These are phyloP conservation scores for Aradophagus sp. DNA, from an alignment of 1,140 invertebrate species.

Conservation along the genomic window DNA sequence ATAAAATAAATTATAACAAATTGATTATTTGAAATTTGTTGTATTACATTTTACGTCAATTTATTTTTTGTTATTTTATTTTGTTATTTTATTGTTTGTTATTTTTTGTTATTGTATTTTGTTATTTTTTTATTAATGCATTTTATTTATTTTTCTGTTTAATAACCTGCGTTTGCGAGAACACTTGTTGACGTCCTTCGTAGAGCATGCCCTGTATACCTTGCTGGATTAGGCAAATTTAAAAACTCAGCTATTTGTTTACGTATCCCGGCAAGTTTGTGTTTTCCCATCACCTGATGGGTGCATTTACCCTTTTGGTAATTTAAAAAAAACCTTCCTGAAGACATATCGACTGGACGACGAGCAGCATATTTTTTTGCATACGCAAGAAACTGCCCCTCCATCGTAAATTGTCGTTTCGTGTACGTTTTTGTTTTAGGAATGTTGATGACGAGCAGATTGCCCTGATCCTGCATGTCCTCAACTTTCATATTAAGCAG, in stretches of 20 bases:
- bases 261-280: conserved; percentile 36
- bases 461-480: conserved; percentile 17
- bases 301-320: conserved; percentile 36
- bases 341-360: conserved; percentile 9
- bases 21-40: no score
- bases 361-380: conserved; percentile 10
- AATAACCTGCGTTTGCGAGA: conserved; percentile 29
- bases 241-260: conserved; percentile 34
- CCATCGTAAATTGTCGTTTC: conserved; percentile 24
- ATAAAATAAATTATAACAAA: no score
- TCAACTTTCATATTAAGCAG: conserved; percentile 20
- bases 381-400: conserved; percentile 11
- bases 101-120: no score
- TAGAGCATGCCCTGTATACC: conserved; percentile 47
- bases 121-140: no score
- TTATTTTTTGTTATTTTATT: no score
- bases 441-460: conserved; percentile 19
- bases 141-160: no score
- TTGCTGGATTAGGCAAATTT: conserved; percentile 16
- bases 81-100: no score
- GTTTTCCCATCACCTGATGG: conserved; percentile 29
- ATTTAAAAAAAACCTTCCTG: conserved; percentile 27
- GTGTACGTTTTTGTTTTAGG: conserved; percentile 25
- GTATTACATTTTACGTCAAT: no score
- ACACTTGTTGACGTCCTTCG: conserved; percentile 37